phyloP scores from a whole-genome alignment of 2,888 invertebrate genomes.

The Polyommatus iphigenia region DNA sequence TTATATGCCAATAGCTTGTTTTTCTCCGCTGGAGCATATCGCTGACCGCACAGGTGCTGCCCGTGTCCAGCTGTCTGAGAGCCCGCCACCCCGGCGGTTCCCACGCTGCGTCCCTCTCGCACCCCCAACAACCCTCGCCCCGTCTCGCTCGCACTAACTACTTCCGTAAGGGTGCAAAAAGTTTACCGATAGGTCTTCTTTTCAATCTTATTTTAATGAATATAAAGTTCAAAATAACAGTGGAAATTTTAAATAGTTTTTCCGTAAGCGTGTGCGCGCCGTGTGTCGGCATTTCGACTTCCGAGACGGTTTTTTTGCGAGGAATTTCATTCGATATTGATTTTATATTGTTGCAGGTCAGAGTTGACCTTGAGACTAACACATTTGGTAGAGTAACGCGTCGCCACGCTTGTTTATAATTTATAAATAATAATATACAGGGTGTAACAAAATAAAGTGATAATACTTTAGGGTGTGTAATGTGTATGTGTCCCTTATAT shows the following conservation, averaged over 20 bases:
- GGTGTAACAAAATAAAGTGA: too few relatives aligned
- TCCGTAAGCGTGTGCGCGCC: conserved; percentile 67
- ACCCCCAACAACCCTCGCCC: conserved; percentile 37
- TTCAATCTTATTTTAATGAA: background rate
- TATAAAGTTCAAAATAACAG: background rate
- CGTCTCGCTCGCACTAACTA: conserved; percentile 49
- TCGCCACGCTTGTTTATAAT: background rate
- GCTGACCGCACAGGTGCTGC: conserved; percentile 53
- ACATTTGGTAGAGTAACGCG: background rate
- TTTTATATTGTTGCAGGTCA: background rate
- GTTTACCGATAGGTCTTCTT: conserved; percentile 39
- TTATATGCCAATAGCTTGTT: background rate
- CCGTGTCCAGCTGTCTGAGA: conserved; percentile 63
- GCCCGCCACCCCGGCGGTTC: conserved; percentile 75
- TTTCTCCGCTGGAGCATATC: conserved; percentile 4
- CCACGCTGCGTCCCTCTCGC: conserved; percentile 65
- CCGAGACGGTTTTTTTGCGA: conserved; percentile 3
- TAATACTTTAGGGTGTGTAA: too few relatives aligned
- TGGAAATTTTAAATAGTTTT: conserved; percentile 48
- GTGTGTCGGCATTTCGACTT: conserved; percentile 51
- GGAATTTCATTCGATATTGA: background rate
- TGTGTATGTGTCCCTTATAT: too few relatives aligned
- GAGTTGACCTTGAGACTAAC: background rate
- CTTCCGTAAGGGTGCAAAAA: conserved; percentile 79
- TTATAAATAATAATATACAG: background rate